Evolutionary conservation across 92 coral and sea anemone species (phyloP), one percentile per base, ranked within the genome.

Genomic region (Zoanthus sociatus): DNA sequence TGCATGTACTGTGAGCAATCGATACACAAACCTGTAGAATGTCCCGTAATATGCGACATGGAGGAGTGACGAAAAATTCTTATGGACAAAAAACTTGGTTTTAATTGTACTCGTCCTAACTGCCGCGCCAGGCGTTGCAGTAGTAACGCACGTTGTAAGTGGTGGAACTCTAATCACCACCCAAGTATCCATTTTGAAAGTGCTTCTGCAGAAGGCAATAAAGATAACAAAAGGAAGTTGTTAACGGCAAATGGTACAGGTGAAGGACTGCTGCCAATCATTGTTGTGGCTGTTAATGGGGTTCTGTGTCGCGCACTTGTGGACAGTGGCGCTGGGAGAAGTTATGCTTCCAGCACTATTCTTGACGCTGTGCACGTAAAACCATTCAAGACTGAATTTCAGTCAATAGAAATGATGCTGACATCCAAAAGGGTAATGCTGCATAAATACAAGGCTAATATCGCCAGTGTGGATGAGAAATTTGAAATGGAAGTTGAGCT

Each of bases 401-500:
- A 45, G 26, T 31, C 56, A 13, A 47, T 73, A 17, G 78, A 73
- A 73, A 18, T 73, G 56, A 73, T 46, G 78, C 16, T 73, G 58
- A 47, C 78, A 13, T 20, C 44, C 11, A 67, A 67, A 30, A 67
- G 14, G 42, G 56, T 73, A 15, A 12, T 16, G 58, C 60, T 73
- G 45, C 33, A 46, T 60, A 73, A 73, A 45, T 46, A 73, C 30
- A 73, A 73, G 26, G 60, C 78, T 30, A 16, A 17, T 60, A 18
- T 73, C 58, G 32, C 53, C 15, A 75, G 66, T 2, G 84, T 87
- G 13, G 76, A 86, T 51, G 8, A 31, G 15, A 47, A 64, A 9
- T 84, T 33, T 69, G 33, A 72, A 16, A 67, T 71, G 32, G 81
- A 84, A 13, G 31, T 69, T 9, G 70, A 84, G 72, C 88, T 84